Evolutionary conservation across 2,888 invertebrate genomes (phyloP), one percentile per base, ranked within the genome.

Genomic region (Chrysina gloriosa): DNA sequence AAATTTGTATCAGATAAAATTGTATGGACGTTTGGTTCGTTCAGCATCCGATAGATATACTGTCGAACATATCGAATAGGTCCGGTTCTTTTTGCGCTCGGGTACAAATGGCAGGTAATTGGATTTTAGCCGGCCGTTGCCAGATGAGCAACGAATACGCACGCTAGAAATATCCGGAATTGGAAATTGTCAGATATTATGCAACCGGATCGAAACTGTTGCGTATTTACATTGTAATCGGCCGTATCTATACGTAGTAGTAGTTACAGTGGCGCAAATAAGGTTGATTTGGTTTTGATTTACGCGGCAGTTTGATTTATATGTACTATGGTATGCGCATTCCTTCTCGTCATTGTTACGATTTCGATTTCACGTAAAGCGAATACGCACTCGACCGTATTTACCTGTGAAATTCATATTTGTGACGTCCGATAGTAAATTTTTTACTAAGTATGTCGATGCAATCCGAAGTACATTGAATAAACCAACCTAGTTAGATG

Each of bases 261-360:
- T n/a, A 29, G 23, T 23, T 36, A 3, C 23, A 6, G 25, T 14
- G 42, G 5, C n/a, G 23, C 36, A 36, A 58, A 39, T 56, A 36
- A 56, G 39, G 36, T 58, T 58, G 25, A 56, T 56, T 56, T 34
- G 36, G 34, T 56, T 56, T 56, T 56, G 56, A 56, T 56, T 56
- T 56, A 56, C 36, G 23, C 21, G 14, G 50, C 5, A 29, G 27
- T 50, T 50, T 50, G 50, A 50, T 50, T 19, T 50, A 50, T 16
- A 7, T 14, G 34, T 14, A 11, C 29, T 16, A 16, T 3, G 16
- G 29, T 16, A 2, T 7, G 4, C 16, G n/a, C n/a, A 2, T 21
- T 21, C 21, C 1, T 36, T 56, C 36, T 36, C 36, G 23, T 56
- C 23, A 56, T 21, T 56, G 21, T 29, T 11, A 14, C n/a, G 29